These are phyloP conservation scores for Menidia beryllina DNA, from an alignment of 2,113 vertebrate species.

Conservation along the genomic window DNA sequence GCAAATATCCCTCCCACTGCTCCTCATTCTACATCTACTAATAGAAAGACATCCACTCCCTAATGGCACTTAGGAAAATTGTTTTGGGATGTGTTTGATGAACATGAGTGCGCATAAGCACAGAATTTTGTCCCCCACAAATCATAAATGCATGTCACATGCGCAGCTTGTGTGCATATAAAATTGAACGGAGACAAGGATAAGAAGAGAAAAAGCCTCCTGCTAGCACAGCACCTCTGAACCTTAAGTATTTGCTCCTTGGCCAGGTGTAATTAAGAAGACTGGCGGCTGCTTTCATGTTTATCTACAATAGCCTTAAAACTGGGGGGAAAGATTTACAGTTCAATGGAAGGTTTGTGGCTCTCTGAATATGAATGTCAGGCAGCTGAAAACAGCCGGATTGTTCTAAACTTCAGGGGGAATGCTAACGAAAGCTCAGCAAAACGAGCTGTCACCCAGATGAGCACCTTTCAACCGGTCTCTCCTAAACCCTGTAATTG, in stretches of 20 bases:
- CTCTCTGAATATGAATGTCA: not conserved
- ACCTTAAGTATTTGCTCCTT: not conserved
- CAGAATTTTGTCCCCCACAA: slow-evolving; percentile 4
- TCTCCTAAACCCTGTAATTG: not conserved
- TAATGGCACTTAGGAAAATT: slow-evolving; percentile 38
- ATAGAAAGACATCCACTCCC: slow-evolving; percentile 66
- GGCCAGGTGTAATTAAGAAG: not conserved
- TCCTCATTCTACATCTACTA: slow-evolving; percentile 64
- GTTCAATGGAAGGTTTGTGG: not conserved
- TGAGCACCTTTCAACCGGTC: too few species aligned
- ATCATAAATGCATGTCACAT: not conserved
- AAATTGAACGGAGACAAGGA: not conserved
- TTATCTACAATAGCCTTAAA: not conserved
- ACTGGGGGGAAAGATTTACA: slow-evolving; percentile 8
- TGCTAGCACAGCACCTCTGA: too few species aligned
- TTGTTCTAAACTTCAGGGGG: not conserved
- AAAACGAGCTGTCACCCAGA: too few species aligned
- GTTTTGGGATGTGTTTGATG: slow-evolving; percentile 28
- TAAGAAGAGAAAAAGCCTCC: too few species aligned
- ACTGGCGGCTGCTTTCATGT: not conserved
- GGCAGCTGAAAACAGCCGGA: not conserved
- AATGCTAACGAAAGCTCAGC: too few species aligned
- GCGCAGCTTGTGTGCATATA: not conserved
- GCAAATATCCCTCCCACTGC: slow-evolving; percentile 62
- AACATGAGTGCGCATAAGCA: not conserved